These are phyloP conservation scores for Chromobotia macracanthus DNA, from an alignment of 2,797 vertebrate genomes.

Conservation along the genomic window DNA sequence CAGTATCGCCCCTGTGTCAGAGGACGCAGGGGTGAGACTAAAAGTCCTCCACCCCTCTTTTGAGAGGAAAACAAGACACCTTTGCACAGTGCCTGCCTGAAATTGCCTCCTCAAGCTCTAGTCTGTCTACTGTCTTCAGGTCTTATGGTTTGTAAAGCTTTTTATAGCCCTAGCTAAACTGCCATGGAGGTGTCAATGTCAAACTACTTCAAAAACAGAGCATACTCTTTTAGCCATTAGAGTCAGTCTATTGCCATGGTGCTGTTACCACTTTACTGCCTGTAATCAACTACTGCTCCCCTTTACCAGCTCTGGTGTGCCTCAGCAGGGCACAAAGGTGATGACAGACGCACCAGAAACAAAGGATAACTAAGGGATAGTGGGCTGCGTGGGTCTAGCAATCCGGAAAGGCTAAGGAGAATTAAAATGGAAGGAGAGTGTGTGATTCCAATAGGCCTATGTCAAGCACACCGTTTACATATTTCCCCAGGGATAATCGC, in stretches of 20 bases:
- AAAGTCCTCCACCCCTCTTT: conserved; percentile 67
- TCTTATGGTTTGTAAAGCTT: conserved; percentile 60
- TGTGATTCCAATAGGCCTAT: conserved; percentile 12
- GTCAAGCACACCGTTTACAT: conserved; percentile 53
- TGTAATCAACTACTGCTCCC: conserved; percentile 64
- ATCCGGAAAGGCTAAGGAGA: not conserved
- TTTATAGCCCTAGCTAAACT: conserved; percentile 67
- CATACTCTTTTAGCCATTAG: conserved; percentile 65
- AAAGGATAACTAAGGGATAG: conserved; percentile 26
- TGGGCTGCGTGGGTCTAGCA: not conserved
- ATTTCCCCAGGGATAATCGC: conserved; percentile 57
- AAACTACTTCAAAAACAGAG: conserved; percentile 65
- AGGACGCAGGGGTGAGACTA: conserved; percentile 55
- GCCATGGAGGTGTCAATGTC: conserved; percentile 67
- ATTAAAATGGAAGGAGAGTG: conserved; percentile 4
- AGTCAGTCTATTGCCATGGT: conserved; percentile 58
- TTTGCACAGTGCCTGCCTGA: conserved; percentile 63
- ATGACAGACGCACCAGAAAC: conserved; percentile 47
- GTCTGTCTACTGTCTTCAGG: conserved; percentile 26
- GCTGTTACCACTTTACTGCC: conserved; percentile 67
- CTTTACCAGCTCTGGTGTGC: conserved; percentile 56
- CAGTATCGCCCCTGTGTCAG: conserved; percentile 66
- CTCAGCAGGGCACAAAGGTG: conserved; percentile 55
- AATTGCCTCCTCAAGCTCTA: conserved; percentile 61
- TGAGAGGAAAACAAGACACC: conserved; percentile 51